phyloP scores from a whole-genome alignment of 2,113 vertebrate species.

The Sinocyclocheilus anshuiensis region DNA sequence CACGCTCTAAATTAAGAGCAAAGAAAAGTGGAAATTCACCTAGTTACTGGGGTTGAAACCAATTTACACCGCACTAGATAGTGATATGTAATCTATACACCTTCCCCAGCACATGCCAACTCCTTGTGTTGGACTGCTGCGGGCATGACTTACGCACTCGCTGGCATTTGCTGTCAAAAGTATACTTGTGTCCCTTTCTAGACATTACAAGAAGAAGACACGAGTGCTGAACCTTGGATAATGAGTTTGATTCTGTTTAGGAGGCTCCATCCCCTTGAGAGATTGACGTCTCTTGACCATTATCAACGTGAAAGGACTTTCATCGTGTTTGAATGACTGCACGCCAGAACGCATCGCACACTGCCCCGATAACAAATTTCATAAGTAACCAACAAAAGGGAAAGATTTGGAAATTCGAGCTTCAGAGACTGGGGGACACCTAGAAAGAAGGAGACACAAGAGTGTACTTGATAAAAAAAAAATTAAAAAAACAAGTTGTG shows the following conservation, averaged over 20 bases:
- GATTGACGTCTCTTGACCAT: slow-evolving; percentile 58
- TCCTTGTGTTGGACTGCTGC: slow-evolving; percentile 74
- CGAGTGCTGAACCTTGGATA: slow-evolving; percentile 73
- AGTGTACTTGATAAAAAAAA: slow-evolving; percentile 79
- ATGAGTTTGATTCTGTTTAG: slow-evolving; percentile 61
- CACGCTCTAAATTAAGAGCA: slow-evolving; percentile 82
- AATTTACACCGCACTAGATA: slow-evolving; percentile 90
- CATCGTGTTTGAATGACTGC: slow-evolving; percentile 67
- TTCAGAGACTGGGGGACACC: slow-evolving; percentile 56
- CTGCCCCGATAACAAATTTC: slow-evolving; percentile 82
- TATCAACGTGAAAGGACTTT: background rate
- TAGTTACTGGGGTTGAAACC: slow-evolving; percentile 80
- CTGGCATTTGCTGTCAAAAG: slow-evolving; percentile 72
- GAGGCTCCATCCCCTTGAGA: slow-evolving; percentile 54
- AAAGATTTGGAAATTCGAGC: slow-evolving; percentile 37
- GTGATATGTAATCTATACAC: slow-evolving; percentile 86
- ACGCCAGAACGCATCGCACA: slow-evolving; percentile 71
- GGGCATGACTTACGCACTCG: slow-evolving; percentile 78
- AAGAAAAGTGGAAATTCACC: slow-evolving; percentile 87
- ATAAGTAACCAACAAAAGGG: slow-evolving; percentile 74
- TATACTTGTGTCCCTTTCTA: slow-evolving; percentile 72
- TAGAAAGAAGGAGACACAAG: slow-evolving; percentile 74
- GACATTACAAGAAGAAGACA: slow-evolving; percentile 61
- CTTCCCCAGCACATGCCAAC: slow-evolving; percentile 68
- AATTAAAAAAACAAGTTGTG: slow-evolving; percentile 66